Evolutionary conservation across 2,113 vertebrate species (phyloP).

Genomic region (Xiphias gladius): DNA sequence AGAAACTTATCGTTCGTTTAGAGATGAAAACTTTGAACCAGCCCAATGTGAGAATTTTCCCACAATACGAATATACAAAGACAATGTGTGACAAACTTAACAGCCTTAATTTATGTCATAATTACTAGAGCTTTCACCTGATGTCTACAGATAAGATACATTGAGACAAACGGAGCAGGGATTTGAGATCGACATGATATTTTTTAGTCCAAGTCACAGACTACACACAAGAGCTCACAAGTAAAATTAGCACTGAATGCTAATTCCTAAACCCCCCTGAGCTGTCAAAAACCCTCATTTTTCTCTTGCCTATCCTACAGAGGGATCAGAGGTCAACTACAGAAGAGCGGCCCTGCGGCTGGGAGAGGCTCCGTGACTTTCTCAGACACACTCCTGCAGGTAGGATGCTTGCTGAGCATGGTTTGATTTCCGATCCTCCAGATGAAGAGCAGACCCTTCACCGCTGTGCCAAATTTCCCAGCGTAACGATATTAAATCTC

Average conservation of each 20-base stretch:
- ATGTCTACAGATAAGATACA: too few relatives aligned
- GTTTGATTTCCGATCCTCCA: too few relatives aligned
- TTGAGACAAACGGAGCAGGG: too few relatives aligned
- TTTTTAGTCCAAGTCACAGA: not conserved
- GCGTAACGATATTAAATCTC: too few relatives aligned
- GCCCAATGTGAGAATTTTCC: not conserved
- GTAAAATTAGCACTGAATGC: too few relatives aligned
- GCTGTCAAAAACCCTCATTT: not conserved
- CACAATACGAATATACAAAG: too few relatives aligned
- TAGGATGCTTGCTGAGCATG: not conserved
- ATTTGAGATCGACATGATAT: not conserved
- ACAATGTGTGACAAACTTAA: too few relatives aligned
- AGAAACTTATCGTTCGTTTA: not conserved
- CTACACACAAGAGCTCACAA: too few relatives aligned
- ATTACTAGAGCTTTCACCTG: too few relatives aligned
- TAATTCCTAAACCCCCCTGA: not conserved
- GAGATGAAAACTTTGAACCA: not conserved
- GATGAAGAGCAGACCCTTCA: too few relatives aligned
- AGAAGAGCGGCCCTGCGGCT: not conserved
- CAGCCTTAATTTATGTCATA: too few relatives aligned
- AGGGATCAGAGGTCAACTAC: conserved; percentile 2
- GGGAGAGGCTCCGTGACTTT: not conserved
- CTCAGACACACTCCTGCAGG: not conserved
- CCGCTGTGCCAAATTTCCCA: too few relatives aligned
- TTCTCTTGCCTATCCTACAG: not conserved